A percentile compares a stretch with the other conserved stretches of the same genome.
Evolutionary conservation across 1,140 invertebrate species (phyloP).

Genomic region (Sycophila sp.): DNA sequence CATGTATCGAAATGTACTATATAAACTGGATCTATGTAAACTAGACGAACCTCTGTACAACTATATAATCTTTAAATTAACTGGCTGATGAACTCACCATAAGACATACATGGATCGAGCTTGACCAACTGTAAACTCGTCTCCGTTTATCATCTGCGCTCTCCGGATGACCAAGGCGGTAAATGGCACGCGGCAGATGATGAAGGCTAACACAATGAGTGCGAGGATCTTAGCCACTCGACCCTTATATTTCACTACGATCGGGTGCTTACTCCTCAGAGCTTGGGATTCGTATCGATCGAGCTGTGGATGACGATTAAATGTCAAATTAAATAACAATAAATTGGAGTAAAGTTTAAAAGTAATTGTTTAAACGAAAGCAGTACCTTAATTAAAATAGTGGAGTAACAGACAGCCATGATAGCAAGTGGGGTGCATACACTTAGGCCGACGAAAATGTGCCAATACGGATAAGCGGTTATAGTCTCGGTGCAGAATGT

Average conservation of each 20-base stretch:
- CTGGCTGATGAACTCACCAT: constrained; percentile 53
- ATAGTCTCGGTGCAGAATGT: constrained; percentile 74
- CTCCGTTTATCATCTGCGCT: constrained; percentile 61
- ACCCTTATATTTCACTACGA: constrained; percentile 65
- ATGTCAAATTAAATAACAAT: background rate
- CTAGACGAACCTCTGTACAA: too few species aligned
- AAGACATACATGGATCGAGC: constrained; percentile 51
- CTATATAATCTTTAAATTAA: too few species aligned
- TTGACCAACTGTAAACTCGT: constrained; percentile 47
- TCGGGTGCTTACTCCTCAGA: constrained; percentile 65
- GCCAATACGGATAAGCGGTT: constrained; percentile 76
- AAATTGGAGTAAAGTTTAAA: background rate
- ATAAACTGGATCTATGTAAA: too few species aligned
- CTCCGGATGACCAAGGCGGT: constrained; percentile 74
- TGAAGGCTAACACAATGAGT: constrained; percentile 74
- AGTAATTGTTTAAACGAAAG: background rate
- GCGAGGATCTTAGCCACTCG: constrained; percentile 75
- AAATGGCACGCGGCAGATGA: constrained; percentile 76
- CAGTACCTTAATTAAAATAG: constrained; percentile 74
- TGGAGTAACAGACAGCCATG: constrained; percentile 74
- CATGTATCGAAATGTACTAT: too few species aligned
- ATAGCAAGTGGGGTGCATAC: constrained; percentile 78
- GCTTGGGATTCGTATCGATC: constrained; percentile 70
- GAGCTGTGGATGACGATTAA: constrained; percentile 57
- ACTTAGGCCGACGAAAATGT: constrained; percentile 74